Conservation (phyloP, 2,888 invertebrate genomes). For the Anoplius nigerrimus region DNA sequence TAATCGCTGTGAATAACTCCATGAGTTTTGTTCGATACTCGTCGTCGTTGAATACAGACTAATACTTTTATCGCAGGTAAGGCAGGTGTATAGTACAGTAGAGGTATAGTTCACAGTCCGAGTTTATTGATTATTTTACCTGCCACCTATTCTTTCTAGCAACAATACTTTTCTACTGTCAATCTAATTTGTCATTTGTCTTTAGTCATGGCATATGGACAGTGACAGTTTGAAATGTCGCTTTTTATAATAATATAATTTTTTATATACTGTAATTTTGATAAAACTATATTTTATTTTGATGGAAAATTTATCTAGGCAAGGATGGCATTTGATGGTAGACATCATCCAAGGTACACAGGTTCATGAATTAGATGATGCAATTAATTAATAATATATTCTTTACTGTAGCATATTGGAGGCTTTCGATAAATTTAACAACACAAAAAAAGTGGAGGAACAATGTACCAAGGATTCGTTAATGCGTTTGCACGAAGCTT, state of each 20-base stretch:
- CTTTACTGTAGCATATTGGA: conserved; percentile 40
- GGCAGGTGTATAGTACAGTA: conserved; percentile 26
- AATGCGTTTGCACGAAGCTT: conserved; percentile 57
- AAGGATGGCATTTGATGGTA: conserved; percentile 33
- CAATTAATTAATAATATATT: conserved; percentile 7
- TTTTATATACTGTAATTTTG: not conserved
- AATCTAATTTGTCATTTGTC: not conserved
- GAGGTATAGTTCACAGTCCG: too few species aligned
- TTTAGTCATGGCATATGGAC: not conserved
- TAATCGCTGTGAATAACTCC: conserved; percentile 68
- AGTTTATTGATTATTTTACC: conserved; percentile 61
- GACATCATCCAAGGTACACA: conserved; percentile 14
- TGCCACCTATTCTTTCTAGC: conserved; percentile 10
- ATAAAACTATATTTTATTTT: not conserved
- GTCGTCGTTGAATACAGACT: not conserved
- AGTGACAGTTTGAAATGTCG: not conserved
- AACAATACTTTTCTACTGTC: not conserved
- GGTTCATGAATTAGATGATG: not conserved
- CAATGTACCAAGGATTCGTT: conserved; percentile 60
- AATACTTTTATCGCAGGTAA: not conserved
- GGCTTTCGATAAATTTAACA: conserved; percentile 50
- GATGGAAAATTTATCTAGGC: not conserved
- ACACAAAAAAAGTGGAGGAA: conserved; percentile 53
- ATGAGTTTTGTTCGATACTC: conserved; percentile 32
- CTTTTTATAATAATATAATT: not conserved